These are phyloP conservation scores for Dolichoris vasculosae DNA, from an alignment of 1,140 invertebrate species.

Conservation along the genomic window DNA sequence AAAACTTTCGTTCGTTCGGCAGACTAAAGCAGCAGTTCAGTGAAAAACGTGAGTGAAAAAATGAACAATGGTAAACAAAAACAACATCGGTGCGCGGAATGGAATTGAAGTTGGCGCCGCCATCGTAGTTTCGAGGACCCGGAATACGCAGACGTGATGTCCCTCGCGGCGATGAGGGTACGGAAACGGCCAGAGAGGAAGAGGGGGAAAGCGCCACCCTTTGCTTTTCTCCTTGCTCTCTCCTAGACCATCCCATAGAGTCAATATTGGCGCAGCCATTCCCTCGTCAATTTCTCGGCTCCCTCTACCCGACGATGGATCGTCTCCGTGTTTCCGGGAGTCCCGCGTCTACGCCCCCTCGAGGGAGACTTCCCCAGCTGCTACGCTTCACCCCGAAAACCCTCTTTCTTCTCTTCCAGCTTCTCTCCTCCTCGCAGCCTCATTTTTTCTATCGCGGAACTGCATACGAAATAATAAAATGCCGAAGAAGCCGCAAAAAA, in stretches of 20 bases:
- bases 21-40: no score
- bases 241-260: conserved; percentile 56
- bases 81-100: not conserved
- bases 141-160: not conserved
- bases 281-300: conserved; percentile 39
- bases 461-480: not conserved
- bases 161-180: not conserved
- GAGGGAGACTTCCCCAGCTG: not conserved
- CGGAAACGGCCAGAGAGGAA: not conserved
- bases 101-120: not conserved
- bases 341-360: conserved; percentile 11
- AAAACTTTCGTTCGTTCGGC: no score
- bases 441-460: not conserved
- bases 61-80: not conserved
- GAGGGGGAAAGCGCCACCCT: conserved; percentile 60
- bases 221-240: conserved; percentile 40
- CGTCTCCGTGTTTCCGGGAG: conserved; percentile 31
- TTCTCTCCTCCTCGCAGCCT: not conserved
- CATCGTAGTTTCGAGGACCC: not conserved
- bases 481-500: not conserved
- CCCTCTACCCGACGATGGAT: not conserved
- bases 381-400: not conserved
- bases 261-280: conserved; percentile 68
- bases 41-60: not conserved
- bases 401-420: not conserved